Base-by-base conservation (phyloP, 2,113 vertebrate species). In the Shinisaurus crocodilurus region DNA sequence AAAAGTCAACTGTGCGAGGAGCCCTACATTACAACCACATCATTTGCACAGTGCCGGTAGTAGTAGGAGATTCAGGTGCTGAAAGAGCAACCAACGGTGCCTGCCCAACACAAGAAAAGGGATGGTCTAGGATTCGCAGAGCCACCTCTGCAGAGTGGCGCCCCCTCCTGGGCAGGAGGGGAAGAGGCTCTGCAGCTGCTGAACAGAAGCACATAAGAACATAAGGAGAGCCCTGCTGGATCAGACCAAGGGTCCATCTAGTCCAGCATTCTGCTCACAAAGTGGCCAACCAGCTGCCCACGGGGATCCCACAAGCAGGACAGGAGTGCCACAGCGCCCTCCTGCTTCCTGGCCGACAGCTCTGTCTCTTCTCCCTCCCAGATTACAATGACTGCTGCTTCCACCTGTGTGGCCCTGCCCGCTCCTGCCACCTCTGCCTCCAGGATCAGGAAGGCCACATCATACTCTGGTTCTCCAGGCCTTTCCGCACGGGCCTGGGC, bases 321-420 rank as follows among this genome's bases (percentile, higher is more conserved):
- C n/a, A n/a, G n/a, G n/a, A n/a, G n/a, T n/a, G n/a, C n/a, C n/a
- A n/a, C n/a, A n/a, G n/a, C n/a, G n/a, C n/a, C n/a, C n/a, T 16
- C 88, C 50, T 48, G n/a, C 83, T 48, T 15, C 6, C 0, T 32
- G 8, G 20, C 9, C 27, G 5, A 20, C 20, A 43, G 8, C 65
- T 0, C 1, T 4, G 7, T 3, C 25, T 7, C 86, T 86, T 57
- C 45, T 74, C 16, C 29, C 15, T 32, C 25, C 82, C 90, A 98
- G 98, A 98, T 92, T 97, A 95, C 83, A 97, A 97, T 0, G 97
- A 97, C 83, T 37, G 97, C 82, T 97, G 94, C 89, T 96, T 98
- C 87, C 97, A 98, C 85, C 96, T 97, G 83, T 97, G 96, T 0
- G 95, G 97, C 77, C 97, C 98, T 60, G 97, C 96, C 86, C 97